A percentile compares a stretch with the other conserved stretches of the same genome.
phyloP scores from a whole-genome alignment of 1,140 invertebrate genomes.

The Euura lappo region DNA sequence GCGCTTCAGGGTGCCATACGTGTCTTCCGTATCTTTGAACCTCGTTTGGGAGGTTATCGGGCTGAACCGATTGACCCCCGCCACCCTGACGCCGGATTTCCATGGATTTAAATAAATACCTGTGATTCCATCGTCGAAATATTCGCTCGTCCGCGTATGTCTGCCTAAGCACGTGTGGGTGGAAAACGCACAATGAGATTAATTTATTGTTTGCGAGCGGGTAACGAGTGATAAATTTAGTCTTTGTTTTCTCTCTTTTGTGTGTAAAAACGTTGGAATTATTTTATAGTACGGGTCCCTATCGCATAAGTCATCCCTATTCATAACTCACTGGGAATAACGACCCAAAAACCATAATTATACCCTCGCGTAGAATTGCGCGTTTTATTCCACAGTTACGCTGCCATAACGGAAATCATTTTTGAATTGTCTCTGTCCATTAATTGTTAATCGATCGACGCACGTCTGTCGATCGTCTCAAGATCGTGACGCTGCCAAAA shows the following conservation, averaged over 20 bases:
- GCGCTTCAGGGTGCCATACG: not conserved
- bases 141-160: too few relatives aligned
- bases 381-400: not conserved
- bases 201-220: not conserved
- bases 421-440: too few relatives aligned
- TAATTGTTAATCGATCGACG: too few relatives aligned
- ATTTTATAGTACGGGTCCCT: not conserved
- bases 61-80: not conserved
- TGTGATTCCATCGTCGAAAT: not conserved
- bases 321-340: constrained; percentile 2
- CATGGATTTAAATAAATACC: constrained; percentile 1
- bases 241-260: constrained; percentile 7
- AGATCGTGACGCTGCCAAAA: not conserved
- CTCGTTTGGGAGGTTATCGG: not conserved
- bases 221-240: not conserved
- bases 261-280: constrained; percentile 1
- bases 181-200: not conserved
- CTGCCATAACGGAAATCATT: too few relatives aligned
- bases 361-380: not conserved
- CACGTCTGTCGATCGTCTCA: too few relatives aligned
- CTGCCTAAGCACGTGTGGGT: too few relatives aligned
- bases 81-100: not conserved
- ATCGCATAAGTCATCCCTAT: not conserved
- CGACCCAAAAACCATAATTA: not conserved
- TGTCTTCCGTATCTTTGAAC: not conserved